Evolutionary conservation across 2,888 invertebrate species (phyloP), one percentile per base, ranked within the genome.

Genomic region (Ferrisia virgata): DNA sequence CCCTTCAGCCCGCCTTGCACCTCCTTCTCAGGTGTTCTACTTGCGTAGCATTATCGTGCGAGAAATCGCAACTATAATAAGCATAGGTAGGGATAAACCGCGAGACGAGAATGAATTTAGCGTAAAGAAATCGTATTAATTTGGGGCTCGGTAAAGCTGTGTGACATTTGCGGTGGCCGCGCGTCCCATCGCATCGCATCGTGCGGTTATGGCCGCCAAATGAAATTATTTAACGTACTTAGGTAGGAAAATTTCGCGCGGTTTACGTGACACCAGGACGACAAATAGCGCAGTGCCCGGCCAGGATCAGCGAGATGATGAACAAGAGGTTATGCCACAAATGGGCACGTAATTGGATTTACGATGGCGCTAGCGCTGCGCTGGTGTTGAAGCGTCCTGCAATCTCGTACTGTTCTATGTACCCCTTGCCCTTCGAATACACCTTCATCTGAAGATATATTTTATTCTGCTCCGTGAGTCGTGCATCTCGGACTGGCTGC

Each of bases 201-300:
- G 47, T n/a, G n/a, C n/a, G 47, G 53, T 4, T 53, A 18, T 4
- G 9, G 22, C 31, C 64, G 25, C 58, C 25, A 64, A 64, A 64
- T 64, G 64, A 28, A 64, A 64, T 64, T 64, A 64, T 64, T 64
- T 28, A 64, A 64, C 28, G 58, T 28, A 64, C 64, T n/a, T n/a
- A n/a, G n/a, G n/a, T n/a, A n/a, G n/a, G 28, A 64, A 64, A 64
- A 64, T 64, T 64, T 64, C 64, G 64, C 64, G 64, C 64, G 64
- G 64, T 28, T 64, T 64, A 64, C 28, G 64, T 64, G 64, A 64
- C 64, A 64, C 25, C 13, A 13, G 2, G 18, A 18, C 8, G 53
- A 53, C 2, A 53, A 18, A 5, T 5, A 8, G 39, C 39, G 11
- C 39, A 11, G 39, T 39, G 39, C 6, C 5, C 39, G 5, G 11